These are phyloP conservation scores for Lanistes nyassanus DNA, from an alignment of 1,140 invertebrate species.

Conservation along the genomic window DNA sequence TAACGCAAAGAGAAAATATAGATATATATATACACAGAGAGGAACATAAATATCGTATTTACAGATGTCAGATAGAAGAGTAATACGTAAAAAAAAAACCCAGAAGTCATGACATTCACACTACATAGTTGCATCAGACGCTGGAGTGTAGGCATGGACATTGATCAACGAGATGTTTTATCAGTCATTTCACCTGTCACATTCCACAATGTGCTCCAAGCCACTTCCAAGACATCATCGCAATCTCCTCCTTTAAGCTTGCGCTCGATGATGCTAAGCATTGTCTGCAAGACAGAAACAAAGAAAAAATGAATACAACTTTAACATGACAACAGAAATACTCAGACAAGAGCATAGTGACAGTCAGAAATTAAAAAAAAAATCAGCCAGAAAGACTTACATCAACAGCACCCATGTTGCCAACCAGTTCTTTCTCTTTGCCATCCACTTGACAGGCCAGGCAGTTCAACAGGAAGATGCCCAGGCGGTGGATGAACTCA, in stretches of 20 bases:
- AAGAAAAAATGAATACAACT: neutral
- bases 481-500: conserved; percentile 92
- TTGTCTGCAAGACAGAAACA: conserved; percentile 74
- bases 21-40: no score
- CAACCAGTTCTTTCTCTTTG: conserved; percentile 88
- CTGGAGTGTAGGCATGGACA: no score
- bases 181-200: conserved; percentile 76
- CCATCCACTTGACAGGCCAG: conserved; percentile 96
- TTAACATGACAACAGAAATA: neutral
- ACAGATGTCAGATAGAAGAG: no score
- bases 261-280: conserved; percentile 85
- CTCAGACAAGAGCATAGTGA: neutral
- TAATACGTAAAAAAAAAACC: no score
- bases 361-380: neutral
- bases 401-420: conserved; percentile 87
- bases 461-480: conserved; percentile 93
- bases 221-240: conserved; percentile 96
- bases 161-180: neutral
- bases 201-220: conserved; percentile 97
- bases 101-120: no score
- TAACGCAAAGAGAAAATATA: no score
- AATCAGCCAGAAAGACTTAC: conserved; percentile 64
- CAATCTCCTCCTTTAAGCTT: conserved; percentile 79
- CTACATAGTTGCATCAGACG: no score
- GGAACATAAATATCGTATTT: no score